A percentile compares a stretch with the other conserved stretches of the same genome.
Conservation (phyloP, 2,113 vertebrate species). For the Patagioenas fasciata region DNA sequence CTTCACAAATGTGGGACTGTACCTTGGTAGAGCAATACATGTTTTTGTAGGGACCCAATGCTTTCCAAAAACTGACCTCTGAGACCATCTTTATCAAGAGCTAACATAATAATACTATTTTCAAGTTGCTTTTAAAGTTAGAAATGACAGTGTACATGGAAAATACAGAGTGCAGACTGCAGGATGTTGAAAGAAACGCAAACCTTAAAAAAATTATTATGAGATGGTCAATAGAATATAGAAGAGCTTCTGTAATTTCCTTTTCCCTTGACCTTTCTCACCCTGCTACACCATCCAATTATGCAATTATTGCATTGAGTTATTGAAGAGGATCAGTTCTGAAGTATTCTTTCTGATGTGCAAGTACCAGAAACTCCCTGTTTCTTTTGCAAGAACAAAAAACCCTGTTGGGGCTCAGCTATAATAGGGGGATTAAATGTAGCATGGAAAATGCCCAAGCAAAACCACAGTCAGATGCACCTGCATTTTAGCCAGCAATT, state of each 20-base stretch:
- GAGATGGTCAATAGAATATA: not conserved
- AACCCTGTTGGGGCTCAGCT: not conserved
- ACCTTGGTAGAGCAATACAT: not conserved
- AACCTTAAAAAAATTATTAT: not conserved
- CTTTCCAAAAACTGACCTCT: not conserved
- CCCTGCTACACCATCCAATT: not conserved
- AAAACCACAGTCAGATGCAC: not conserved
- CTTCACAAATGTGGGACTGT: not conserved
- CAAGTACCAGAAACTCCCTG: not conserved
- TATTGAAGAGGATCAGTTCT: not conserved
- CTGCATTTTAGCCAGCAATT: not conserved
- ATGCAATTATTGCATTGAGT: not conserved
- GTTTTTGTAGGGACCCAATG: not conserved
- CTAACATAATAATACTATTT: not conserved
- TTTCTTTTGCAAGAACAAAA: not conserved
- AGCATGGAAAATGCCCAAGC: not conserved
- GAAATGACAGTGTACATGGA: not conserved
- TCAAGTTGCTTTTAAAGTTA: not conserved
- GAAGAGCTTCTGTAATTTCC: not conserved
- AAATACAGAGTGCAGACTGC: not conserved
- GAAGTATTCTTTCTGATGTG: not conserved
- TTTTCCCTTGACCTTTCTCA: not conserved
- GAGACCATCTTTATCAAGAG: not conserved
- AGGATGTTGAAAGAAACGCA: not conserved
- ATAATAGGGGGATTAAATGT: not conserved